These are phyloP conservation scores for Nansenia antarctica DNA, from an alignment of 2,113 vertebrate genomes.

Conservation along the genomic window DNA sequence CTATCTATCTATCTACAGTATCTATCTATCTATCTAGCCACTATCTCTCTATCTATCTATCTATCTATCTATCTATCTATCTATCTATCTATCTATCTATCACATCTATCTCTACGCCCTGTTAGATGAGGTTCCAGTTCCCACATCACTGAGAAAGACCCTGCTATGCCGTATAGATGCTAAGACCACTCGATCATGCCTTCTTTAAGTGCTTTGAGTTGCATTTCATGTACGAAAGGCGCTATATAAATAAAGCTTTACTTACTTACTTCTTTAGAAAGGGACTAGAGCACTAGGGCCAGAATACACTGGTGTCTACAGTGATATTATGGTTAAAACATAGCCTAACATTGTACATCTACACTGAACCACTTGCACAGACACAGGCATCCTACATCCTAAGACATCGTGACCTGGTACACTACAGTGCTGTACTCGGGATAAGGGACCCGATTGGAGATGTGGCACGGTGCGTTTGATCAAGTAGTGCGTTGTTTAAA, in stretches of 20 bases:
- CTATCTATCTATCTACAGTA: constrained; percentile 25
- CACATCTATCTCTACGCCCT: constrained; percentile 6
- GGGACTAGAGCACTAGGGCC: too few species aligned
- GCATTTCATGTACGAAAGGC: too few species aligned
- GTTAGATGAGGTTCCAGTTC: too few species aligned
- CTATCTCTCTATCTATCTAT: constrained; percentile 30
- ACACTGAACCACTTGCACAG: neutral
- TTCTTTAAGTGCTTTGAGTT: too few species aligned
- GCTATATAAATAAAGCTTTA: too few species aligned
- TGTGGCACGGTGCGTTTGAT: constrained; percentile 12
- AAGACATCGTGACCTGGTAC: constrained; percentile 17
- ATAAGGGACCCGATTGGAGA: constrained; percentile 10
- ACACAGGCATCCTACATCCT: constrained; percentile 21
- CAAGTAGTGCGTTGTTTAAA: constrained; percentile 20
- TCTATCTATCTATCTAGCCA: constrained; percentile 32
- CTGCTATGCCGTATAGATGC: neutral
- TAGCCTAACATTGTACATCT: constrained; percentile 9
- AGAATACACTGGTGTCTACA: too few species aligned
- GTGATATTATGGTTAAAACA: constrained; percentile 3
- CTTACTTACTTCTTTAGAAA: too few species aligned
- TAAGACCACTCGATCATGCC: neutral
- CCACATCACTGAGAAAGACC: neutral
- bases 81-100: constrained; percentile 29
- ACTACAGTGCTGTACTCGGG: neutral
- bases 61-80: constrained; percentile 30